phyloP scores from a whole-genome alignment of 2,888 invertebrate species.

The Gastracanthus pulcherrimus region DNA sequence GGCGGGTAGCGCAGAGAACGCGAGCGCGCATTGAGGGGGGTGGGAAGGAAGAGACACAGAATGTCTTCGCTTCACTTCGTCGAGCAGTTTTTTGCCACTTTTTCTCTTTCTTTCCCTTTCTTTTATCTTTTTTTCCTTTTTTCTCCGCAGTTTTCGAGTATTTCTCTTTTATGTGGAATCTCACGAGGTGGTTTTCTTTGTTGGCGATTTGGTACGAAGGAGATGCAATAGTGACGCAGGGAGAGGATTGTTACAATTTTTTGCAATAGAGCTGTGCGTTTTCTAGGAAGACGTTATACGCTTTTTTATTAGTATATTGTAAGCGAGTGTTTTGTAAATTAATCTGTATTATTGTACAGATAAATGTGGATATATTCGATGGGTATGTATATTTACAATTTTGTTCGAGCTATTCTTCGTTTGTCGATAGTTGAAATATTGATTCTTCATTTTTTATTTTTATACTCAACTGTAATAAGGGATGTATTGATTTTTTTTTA shows the following conservation, averaged over 20 bases:
- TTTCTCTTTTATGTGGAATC: not conserved
- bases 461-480: not conserved
- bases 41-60: no score
- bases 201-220: not conserved
- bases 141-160: not conserved
- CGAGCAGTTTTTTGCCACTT: not conserved
- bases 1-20: no score
- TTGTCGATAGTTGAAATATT: not conserved
- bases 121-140: no score
- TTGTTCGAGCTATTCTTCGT: not conserved
- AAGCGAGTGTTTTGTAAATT: conserved; percentile 25
- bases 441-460: conserved; percentile 16
- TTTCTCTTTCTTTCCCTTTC: not conserved
- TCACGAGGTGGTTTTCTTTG: not conserved
- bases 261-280: not conserved
- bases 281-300: conserved; percentile 8
- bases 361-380: conserved; percentile 23
- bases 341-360: conserved; percentile 17
- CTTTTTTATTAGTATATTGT: not conserved
- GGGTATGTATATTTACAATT: conserved; percentile 12
- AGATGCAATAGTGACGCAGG: not conserved
- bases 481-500: no score
- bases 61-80: no score
- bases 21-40: no score
- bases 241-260: not conserved